Evolutionary conservation across 2,888 invertebrate genomes (phyloP), one percentile per base, ranked within the genome.

Genomic region (Pollenia angustigena): DNA sequence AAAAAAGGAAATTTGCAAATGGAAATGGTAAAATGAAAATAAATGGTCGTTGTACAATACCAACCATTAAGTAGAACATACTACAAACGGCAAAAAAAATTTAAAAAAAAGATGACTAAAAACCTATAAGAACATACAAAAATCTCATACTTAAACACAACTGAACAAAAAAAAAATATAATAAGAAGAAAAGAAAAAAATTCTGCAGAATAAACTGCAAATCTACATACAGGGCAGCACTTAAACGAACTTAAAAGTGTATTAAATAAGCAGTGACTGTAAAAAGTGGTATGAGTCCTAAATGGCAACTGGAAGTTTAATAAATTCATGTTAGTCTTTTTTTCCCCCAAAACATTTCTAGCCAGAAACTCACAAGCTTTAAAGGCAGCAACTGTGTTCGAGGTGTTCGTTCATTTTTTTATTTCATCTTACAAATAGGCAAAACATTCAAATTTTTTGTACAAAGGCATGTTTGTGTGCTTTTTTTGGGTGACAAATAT

Each of bases 51-150:
- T 74, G 78, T 84, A 84, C 80, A 76, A 81, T 87, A 66, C 83
- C 86, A 87, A 66, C 80, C 85, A 87, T 87, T 87, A 87, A 83
- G 48, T 52, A 64, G 76, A 85, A 78, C 66, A 82, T 68, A 71
- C 60, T 75, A 54, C 32, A 74, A 54, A 16, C 68, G 23, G 40
- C 66, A 60, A 11, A 14, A 68, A 75, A 71, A 44, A 64, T 79
- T 18, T 23, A 2, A 2, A 23, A 23, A 48, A 71, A 52, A 68
- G 16, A 54, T 54, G 69, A 78, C 72, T 72, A 78, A 81, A 80
- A 75, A 75, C 87, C 82, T 79, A 82, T 82, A 87, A 88, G 88
- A 81, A 85, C 90, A 90, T 90, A 91, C 89, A 91, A 90, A 91
- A 90, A 91, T 84, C 84, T 87, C 84, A 72, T 84, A 72, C 80